A percentile compares a stretch with the other conserved stretches of the same genome.
These are phyloP conservation scores for Drosophila fuyamai DNA, from an alignment of 1,140 invertebrate genomes.

Conservation along the genomic window DNA sequence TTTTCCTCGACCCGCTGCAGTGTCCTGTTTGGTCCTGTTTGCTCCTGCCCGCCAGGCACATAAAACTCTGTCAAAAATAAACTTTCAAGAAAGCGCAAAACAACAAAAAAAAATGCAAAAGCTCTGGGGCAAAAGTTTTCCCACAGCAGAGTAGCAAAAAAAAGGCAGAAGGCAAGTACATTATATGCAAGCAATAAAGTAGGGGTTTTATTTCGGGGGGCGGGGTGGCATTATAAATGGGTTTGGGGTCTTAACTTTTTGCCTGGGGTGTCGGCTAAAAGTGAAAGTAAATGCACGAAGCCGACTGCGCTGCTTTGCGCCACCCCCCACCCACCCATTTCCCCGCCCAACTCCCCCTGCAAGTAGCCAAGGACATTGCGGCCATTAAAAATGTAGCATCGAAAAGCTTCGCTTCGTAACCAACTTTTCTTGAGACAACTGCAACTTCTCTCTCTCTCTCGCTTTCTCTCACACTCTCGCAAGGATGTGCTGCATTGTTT, in stretches of 20 bases:
- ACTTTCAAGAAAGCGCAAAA: constrained; percentile 56
- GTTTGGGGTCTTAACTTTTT: neutral
- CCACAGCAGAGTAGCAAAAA: constrained; percentile 9
- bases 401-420: constrained; percentile 31
- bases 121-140: constrained; percentile 78
- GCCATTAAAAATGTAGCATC: constrained; percentile 77
- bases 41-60: constrained; percentile 63
- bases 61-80: constrained; percentile 82
- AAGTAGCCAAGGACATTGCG: constrained; percentile 80
- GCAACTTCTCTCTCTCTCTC: constrained; percentile 26
- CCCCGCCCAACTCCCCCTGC: constrained; percentile 50
- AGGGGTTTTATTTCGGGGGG: neutral
- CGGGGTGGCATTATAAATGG: neutral
- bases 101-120: constrained; percentile 73
- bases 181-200: constrained; percentile 71
- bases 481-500: constrained; percentile 50
- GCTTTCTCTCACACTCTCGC: neutral
- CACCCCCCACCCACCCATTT: constrained; percentile 50
- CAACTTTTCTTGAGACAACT: constrained; percentile 76
- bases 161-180: constrained; percentile 48
- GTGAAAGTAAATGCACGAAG: constrained; percentile 69
- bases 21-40: constrained; percentile 53
- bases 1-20: constrained; percentile 43
- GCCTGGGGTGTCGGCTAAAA: constrained; percentile 68
- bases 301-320: constrained; percentile 18